phyloP scores from a whole-genome alignment of 2,888 invertebrate genomes.

The Venusia cambrica region DNA sequence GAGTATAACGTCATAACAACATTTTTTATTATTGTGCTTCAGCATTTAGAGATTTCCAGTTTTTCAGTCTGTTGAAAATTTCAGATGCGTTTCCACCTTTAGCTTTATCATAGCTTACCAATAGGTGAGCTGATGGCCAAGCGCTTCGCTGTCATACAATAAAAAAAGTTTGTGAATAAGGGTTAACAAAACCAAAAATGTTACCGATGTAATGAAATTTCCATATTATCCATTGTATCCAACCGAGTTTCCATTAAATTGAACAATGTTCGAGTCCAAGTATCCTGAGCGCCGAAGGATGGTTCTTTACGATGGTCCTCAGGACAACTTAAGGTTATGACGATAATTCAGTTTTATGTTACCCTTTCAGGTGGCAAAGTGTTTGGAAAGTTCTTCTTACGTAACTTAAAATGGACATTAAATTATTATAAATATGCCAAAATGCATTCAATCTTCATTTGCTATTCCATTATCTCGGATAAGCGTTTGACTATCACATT shows the following conservation, averaged over 20 bases:
- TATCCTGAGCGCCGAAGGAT: constrained; percentile 70
- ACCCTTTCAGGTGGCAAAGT: constrained; percentile 75
- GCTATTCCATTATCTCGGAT: too few species aligned
- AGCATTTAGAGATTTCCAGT: too few species aligned
- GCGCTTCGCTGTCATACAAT: too few species aligned
- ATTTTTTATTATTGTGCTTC: too few species aligned
- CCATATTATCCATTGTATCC: constrained; percentile 70
- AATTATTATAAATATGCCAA: constrained; percentile 26
- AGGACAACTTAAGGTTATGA: constrained; percentile 73
- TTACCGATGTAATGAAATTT: constrained; percentile 49
- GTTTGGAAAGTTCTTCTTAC: constrained; percentile 67
- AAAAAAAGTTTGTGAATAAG: too few species aligned
- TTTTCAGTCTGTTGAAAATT: too few species aligned
- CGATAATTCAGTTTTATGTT: constrained; percentile 79
- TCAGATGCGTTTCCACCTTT: too few species aligned
- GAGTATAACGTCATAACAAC: too few species aligned
- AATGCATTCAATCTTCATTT: too few species aligned
- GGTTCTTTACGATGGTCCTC: constrained; percentile 73
- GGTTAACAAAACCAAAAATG: constrained; percentile 47
- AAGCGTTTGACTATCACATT: too few species aligned
- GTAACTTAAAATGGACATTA: constrained; percentile 49
- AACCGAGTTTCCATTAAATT: constrained; percentile 71
- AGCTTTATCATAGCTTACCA: too few species aligned
- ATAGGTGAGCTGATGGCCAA: too few species aligned
- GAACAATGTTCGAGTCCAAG: constrained; percentile 66